Evolutionary conservation across 2,888 invertebrate genomes (phyloP).

Genomic region (Trachelus iudaicus): DNA sequence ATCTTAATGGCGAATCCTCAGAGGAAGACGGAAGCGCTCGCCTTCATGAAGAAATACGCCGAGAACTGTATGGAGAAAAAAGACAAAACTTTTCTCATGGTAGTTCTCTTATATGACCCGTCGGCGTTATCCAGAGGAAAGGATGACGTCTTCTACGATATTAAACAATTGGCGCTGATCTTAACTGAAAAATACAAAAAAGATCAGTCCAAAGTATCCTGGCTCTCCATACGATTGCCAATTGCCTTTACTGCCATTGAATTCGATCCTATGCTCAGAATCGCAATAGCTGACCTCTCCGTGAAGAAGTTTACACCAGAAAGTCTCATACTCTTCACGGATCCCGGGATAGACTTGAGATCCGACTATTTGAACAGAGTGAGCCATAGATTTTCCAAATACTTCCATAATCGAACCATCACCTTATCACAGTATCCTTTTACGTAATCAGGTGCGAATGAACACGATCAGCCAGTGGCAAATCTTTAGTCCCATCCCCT

Average conservation of each 20-base stretch:
- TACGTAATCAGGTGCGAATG: slow-evolving; percentile 82
- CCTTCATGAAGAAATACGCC: slow-evolving; percentile 80
- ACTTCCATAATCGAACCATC: not conserved
- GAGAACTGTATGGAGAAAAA: slow-evolving; percentile 79
- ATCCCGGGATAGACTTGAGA: slow-evolving; percentile 77
- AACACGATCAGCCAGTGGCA: slow-evolving; percentile 91
- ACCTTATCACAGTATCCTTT: not conserved
- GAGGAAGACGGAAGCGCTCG: slow-evolving; percentile 69
- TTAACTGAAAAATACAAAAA: slow-evolving; percentile 75
- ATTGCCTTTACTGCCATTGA: slow-evolving; percentile 38
- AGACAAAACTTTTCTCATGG: slow-evolving; percentile 81
- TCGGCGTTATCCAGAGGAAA: slow-evolving; percentile 74
- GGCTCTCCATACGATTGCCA: slow-evolving; percentile 77
- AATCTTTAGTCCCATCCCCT: slow-evolving; percentile 92
- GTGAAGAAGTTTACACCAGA: slow-evolving; percentile 78
- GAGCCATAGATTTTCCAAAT: slow-evolving; percentile 41
- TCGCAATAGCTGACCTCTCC: slow-evolving; percentile 76
- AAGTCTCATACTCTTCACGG: slow-evolving; percentile 76
- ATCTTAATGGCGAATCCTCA: slow-evolving; percentile 76
- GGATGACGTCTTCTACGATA: slow-evolving; percentile 70
- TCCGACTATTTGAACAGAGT: slow-evolving; percentile 91
- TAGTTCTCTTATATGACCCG: slow-evolving; percentile 77
- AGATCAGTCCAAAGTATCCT: slow-evolving; percentile 75
- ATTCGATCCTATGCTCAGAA: slow-evolving; percentile 56
- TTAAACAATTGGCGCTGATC: slow-evolving; percentile 74